These are phyloP conservation scores for Pterostichus madidus DNA, from an alignment of 2,888 invertebrate genomes.

Conservation along the genomic window DNA sequence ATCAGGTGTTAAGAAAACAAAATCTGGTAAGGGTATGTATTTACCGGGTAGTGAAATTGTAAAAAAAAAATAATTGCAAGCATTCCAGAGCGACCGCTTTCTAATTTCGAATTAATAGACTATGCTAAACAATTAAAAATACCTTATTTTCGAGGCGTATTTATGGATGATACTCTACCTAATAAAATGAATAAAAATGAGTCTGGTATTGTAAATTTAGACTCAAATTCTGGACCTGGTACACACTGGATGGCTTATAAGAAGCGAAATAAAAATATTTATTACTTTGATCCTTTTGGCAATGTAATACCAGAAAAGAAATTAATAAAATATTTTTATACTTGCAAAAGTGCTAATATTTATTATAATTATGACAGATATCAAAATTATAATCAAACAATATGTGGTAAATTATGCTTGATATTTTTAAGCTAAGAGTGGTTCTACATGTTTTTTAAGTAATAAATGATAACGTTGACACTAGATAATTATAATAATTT, in stretches of 20 bases:
- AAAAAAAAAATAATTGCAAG: not conserved
- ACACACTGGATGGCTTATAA: slow-evolving; percentile 28
- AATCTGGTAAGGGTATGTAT: too few species aligned
- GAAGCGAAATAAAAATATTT: slow-evolving; percentile 1
- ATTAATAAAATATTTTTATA: not conserved
- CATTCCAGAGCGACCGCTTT: not conserved
- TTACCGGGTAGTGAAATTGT: too few species aligned
- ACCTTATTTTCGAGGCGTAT: not conserved
- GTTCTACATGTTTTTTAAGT: not conserved
- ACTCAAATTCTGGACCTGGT: slow-evolving; percentile 2
- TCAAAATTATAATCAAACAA: slow-evolving; percentile 7
- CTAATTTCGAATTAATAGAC: slow-evolving; percentile 8
- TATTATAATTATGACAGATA: not conserved
- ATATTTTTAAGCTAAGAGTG: not conserved
- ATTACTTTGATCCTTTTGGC: slow-evolving; percentile 27
- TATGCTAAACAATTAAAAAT: slow-evolving; percentile 15
- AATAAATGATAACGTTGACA: slow-evolving; percentile 4
- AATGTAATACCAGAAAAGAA: slow-evolving; percentile 4
- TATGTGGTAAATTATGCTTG: slow-evolving; percentile 2
- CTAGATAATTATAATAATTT: slow-evolving; percentile 9
- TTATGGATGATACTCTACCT: slow-evolving; percentile 16
- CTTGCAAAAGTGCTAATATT: not conserved
- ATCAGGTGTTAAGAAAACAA: too few species aligned
- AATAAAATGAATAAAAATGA: slow-evolving; percentile 2
- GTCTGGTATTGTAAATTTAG: slow-evolving; percentile 16